These are phyloP conservation scores for Nestor notabilis DNA, from an alignment of 2,113 vertebrate species.

Conservation along the genomic window DNA sequence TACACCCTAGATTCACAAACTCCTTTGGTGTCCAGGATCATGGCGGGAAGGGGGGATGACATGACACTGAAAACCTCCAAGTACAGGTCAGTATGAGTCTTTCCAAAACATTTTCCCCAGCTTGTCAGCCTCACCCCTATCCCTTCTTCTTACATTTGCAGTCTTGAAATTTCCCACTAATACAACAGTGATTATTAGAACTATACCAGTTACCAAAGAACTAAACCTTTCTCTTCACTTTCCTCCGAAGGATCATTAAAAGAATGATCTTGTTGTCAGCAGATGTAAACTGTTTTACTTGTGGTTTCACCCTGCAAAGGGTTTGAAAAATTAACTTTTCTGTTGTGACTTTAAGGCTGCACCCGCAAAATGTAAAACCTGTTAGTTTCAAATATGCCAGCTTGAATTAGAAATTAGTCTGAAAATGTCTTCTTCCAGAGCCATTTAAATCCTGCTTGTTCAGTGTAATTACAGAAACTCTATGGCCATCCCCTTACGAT, in stretches of 20 bases:
- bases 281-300: neutral
- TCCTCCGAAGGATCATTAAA: neutral
- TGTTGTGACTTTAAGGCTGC: neutral
- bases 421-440: neutral
- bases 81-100: neutral
- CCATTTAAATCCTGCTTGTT: neutral
- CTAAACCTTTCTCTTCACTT: neutral
- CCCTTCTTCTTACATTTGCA: neutral
- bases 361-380: neutral
- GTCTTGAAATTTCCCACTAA: neutral
- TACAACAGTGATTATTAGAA: neutral
- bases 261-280: neutral
- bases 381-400: neutral
- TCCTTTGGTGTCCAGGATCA: neutral
- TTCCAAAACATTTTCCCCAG: neutral
- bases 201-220: neutral
- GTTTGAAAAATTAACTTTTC: neutral
- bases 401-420: neutral
- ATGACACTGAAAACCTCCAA: neutral
- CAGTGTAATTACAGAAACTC: neutral
- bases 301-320: neutral
- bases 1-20: no score
- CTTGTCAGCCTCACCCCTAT: no score
- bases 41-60: neutral
- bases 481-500: neutral